phyloP scores from a whole-genome alignment of 2,113 vertebrate genomes.

The Ptyas mucosa region DNA sequence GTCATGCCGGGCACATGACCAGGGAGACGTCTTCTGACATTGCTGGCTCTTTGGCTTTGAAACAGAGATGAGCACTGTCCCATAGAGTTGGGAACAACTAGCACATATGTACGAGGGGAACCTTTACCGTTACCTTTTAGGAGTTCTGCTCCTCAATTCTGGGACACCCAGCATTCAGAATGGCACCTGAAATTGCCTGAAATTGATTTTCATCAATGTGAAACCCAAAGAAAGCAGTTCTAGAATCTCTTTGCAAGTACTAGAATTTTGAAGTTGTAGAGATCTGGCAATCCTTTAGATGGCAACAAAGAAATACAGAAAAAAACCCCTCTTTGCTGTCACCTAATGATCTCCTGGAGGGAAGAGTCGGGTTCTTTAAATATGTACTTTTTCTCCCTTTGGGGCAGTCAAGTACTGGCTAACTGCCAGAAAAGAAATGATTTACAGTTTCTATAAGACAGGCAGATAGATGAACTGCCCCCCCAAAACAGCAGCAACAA shows the following conservation, averaged over 20 bases:
- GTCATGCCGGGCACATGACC: too few relatives aligned
- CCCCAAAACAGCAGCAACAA: background rate
- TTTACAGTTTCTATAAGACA: background rate
- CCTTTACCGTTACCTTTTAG: too few relatives aligned
- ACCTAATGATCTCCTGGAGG: background rate
- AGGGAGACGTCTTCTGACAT: too few relatives aligned
- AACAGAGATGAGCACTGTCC: too few relatives aligned
- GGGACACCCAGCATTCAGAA: background rate
- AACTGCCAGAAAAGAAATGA: background rate
- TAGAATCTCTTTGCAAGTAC: background rate
- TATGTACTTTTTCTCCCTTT: background rate
- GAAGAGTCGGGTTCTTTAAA: background rate
- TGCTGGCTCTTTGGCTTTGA: too few relatives aligned
- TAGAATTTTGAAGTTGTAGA: background rate
- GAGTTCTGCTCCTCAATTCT: background rate
- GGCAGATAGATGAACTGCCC: background rate
- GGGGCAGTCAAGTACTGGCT: background rate
- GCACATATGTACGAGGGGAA: too few relatives aligned
- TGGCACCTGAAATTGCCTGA: background rate
- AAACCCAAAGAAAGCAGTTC: background rate
- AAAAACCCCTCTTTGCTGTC: background rate
- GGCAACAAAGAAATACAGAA: background rate
- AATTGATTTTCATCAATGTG: background rate
- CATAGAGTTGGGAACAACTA: too few relatives aligned
- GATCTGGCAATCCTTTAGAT: background rate